These are phyloP conservation scores for Drosophila pseudotakahashii DNA, from an alignment of 2,888 invertebrate genomes.

Conservation along the genomic window DNA sequence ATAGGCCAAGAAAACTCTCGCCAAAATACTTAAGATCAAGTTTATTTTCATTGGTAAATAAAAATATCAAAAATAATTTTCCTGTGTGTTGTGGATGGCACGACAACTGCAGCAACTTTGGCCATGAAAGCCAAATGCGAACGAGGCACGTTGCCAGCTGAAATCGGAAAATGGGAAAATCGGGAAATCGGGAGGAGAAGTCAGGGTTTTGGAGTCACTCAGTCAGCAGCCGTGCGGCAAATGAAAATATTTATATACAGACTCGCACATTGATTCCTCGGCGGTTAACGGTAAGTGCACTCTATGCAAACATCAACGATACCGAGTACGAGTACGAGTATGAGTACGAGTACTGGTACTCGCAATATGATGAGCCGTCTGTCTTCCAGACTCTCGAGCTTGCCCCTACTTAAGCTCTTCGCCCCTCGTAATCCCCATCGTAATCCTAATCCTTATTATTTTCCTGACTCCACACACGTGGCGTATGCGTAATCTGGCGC, in stretches of 20 bases:
- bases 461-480: slow-evolving; percentile 53
- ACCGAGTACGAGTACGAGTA: not conserved
- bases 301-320: slow-evolving; percentile 63
- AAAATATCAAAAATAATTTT: not conserved
- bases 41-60: not conserved
- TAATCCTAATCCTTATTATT: slow-evolving; percentile 11
- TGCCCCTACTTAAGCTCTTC: not conserved
- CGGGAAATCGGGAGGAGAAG: slow-evolving; percentile 3
- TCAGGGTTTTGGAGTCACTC: slow-evolving; percentile 30
- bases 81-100: not conserved
- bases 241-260: slow-evolving; percentile 48
- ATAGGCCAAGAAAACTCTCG: not conserved
- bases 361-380: slow-evolving; percentile 49
- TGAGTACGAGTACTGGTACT: not conserved
- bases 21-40: not conserved
- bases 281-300: slow-evolving; percentile 60
- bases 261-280: slow-evolving; percentile 38
- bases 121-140: slow-evolving; percentile 39
- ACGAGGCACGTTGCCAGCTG: slow-evolving; percentile 66
- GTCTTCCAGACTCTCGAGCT: not conserved
- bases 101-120: slow-evolving; percentile 1
- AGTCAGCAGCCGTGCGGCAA: slow-evolving; percentile 71
- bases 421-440: not conserved
- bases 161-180: slow-evolving; percentile 1
- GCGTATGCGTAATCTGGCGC: slow-evolving; percentile 63